A percentile compares a stretch with the other conserved stretches of the same genome.
These are phyloP conservation scores for Enteromius argenteus DNA, from an alignment of 2,797 vertebrate genomes.

Conservation along the genomic window DNA sequence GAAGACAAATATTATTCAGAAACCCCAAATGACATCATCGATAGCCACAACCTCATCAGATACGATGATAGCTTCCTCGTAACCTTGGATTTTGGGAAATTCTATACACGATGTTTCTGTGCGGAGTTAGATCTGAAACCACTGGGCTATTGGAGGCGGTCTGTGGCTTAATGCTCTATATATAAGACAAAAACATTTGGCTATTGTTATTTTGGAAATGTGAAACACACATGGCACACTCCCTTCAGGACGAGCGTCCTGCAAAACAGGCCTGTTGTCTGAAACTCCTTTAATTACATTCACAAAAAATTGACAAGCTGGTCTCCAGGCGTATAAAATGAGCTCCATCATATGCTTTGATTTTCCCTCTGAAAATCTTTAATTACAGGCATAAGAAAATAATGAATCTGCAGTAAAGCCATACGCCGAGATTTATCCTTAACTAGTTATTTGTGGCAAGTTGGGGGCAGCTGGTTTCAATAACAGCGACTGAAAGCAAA, in stretches of 20 bases:
- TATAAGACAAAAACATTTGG: slow-evolving; percentile 16
- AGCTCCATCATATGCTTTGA: slow-evolving; percentile 71
- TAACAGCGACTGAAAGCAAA: slow-evolving; percentile 75
- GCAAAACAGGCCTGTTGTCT: slow-evolving; percentile 67
- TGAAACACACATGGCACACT: slow-evolving; percentile 63
- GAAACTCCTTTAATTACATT: slow-evolving; percentile 74
- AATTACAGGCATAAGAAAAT: slow-evolving; percentile 79
- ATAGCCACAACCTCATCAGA: slow-evolving; percentile 61
- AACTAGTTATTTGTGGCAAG: slow-evolving; percentile 83
- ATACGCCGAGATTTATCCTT: slow-evolving; percentile 75
- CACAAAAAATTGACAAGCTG: slow-evolving; percentile 67
- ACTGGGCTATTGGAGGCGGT: slow-evolving; percentile 75
- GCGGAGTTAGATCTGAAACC: slow-evolving; percentile 69
- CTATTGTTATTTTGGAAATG: slow-evolving; percentile 57
- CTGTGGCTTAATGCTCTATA: slow-evolving; percentile 64
- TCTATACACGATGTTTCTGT: slow-evolving; percentile 62
- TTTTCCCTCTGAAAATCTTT: slow-evolving; percentile 71
- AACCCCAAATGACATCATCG: slow-evolving; percentile 75
- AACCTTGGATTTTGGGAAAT: slow-evolving; percentile 73
- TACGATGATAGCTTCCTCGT: slow-evolving; percentile 74
- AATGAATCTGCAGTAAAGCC: slow-evolving; percentile 77
- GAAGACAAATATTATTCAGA: slow-evolving; percentile 68
- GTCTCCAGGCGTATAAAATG: slow-evolving; percentile 70
- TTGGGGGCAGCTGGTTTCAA: slow-evolving; percentile 82
- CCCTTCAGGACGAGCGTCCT: slow-evolving; percentile 33